These are phyloP conservation scores for Puntigrus tetrazona DNA, from an alignment of 2,113 vertebrate genomes.

Conservation along the genomic window DNA sequence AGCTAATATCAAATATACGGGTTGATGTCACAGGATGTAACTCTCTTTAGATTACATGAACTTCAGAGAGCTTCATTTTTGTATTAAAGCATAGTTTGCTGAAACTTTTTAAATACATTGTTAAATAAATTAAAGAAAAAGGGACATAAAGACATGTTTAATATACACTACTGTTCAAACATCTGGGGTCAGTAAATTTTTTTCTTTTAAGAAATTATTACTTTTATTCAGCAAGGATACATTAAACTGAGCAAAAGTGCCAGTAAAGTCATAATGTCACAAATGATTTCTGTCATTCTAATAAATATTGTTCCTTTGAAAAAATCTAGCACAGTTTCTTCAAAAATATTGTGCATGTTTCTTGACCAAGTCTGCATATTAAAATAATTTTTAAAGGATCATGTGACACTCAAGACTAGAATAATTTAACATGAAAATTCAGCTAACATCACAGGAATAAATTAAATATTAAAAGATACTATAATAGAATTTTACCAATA, in stretches of 20 bases:
- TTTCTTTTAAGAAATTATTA: neutral
- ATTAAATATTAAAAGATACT: neutral
- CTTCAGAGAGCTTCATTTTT: neutral
- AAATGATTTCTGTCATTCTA: neutral
- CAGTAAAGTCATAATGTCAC: neutral
- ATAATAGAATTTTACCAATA: neutral
- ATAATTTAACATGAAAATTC: neutral
- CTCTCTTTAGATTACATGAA: neutral
- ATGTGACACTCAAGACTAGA: neutral
- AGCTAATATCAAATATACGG: neutral
- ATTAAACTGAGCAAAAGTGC: neutral
- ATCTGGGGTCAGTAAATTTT: neutral
- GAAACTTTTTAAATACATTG: neutral
- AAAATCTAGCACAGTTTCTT: neutral
- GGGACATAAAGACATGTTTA: neutral
- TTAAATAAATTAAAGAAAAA: neutral
- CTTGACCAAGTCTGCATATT: neutral
- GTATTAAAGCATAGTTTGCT: neutral
- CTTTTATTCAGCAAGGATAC: neutral
- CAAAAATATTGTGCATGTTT: neutral
- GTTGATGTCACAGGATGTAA: neutral
- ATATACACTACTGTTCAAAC: neutral
- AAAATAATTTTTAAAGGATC: neutral
- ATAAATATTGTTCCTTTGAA: neutral
- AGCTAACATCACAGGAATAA: neutral